Evolutionary conservation across 2,113 vertebrate species (phyloP), one percentile per base, ranked within the genome.

Genomic region (Cromileptes altivelis): DNA sequence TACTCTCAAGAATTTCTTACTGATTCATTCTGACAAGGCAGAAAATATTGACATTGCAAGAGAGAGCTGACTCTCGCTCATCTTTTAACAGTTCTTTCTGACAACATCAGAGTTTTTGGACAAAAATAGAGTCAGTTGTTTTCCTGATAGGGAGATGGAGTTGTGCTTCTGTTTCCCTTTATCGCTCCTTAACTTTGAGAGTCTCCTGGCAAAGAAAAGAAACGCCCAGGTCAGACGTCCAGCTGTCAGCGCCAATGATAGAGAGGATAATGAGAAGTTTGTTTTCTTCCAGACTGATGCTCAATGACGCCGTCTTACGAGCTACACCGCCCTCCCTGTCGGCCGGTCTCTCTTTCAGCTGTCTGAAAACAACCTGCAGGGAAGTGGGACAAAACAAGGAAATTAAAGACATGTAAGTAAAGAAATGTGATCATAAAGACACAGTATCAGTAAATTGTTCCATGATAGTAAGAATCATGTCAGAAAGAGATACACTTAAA

Each of bases 331-430:
- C 70, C 50, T 78, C 56, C 18, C 60, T 15, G 81, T 68, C 19
- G 6, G 4, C 52, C 18, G 58, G 56, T n/a, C 75, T 65, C 73
- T 45, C 27, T 81, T 74, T 85, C 64, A 82, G 67, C 81, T 71
- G 63, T 72, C 81, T 87, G 25, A 33, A 9, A 85, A 57, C 57
- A 65, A 88, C 87, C 92, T 91, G 80, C 58, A 69, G 72, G 30
- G 61, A 63, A 83, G 21, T 2, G 25, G n/a, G 64, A 85, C 60
- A 89, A 62, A 83, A 75, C 37, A 40, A 42, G 73, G 12, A 68
- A 30, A 67, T 78, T 33, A 79, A 70, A 74, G 14, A 62, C n/a
- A 76, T n/a, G 49, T 7, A 33, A n/a, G 4, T 56, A 1, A 7
- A n/a, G 45, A 58, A 18, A 63, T 15, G n/a, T 56, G 50, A 69